Evolutionary conservation across 2,797 vertebrate genomes (phyloP), one percentile per base, ranked within the genome.

Genomic region (Bradypus variegatus): DNA sequence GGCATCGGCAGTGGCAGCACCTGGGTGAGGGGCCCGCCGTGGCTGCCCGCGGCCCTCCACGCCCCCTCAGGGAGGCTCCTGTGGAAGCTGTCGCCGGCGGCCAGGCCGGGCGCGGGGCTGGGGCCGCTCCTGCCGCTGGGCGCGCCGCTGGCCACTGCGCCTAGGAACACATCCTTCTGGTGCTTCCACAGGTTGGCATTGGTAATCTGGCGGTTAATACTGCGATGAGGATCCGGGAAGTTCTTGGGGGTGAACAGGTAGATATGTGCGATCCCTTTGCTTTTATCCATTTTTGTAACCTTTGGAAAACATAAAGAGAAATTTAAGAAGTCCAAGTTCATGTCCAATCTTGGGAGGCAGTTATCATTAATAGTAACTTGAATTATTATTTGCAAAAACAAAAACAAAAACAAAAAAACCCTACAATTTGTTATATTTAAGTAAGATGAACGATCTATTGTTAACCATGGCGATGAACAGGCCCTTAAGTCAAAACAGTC

Each of bases 241-340:
- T 97, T 97, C 96, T 98, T 98, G 93, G 98, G 98, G 73, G 97
- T 94, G 94, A 98, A 99, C 81, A 99, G 97, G 96, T 98, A 98
- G 92, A 99, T 77, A 8, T 98, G 97, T 62, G 98, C 97, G 38
- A 98, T 96, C 36, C 92, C 96, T 91, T 95, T 96, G 81, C 95
- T 94, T 67, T 96, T 97, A 23, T 98, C 98, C 82, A 98, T 94
- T 95, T 98, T 98, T 55, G 97, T 95, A 62, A 99, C 98, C 99
- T 99, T 80, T 73, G 95, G 83, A 93, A 90, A 96, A 96, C 73
- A 82, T 2, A 75, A 16, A 45, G 15, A 92, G 90, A 27, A 85
- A 85, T 55, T 92, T 75, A 90, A 79, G 82, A 92, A 90, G 85
- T 73, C 53, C 67, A 86, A 38, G 38, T 38, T 82, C 19, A 92